Evolutionary conservation across 1,140 invertebrate species (phyloP), one percentile per base, ranked within the genome.

Genomic region (Polypedilum vanderplanki): DNA sequence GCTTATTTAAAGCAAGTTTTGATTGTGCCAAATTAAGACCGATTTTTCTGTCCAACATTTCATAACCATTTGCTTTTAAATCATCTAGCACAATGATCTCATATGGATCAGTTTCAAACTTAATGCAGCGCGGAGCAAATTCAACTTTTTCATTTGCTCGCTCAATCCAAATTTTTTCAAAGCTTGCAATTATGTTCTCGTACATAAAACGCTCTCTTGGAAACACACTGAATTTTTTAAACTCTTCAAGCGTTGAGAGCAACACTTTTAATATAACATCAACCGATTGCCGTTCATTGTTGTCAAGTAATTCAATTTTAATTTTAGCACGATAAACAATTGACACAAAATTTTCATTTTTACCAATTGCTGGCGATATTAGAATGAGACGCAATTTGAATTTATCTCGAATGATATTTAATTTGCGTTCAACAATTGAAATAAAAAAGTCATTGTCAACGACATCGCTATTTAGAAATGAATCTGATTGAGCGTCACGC

Each of bases 1-100:
- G 76, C 77, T 85, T 84, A 1, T 81, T 80, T 18, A 88, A 76
- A 3, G 85, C 85, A 15, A 85, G 73, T 74, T 81, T 76, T 33
- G 79, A 79, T 75, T 87, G 86, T 9, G 81, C 74, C 40, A 84
- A 74, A 77, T 87, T 85, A 65, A 87, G 79, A n/a, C 85, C 85
- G 65, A 78, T 74, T 41, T 83, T 79, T 74, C 85, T 80, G 76
- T 83, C 78, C 0, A 82, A 82, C 84, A 87, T 86, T 24, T 83
- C 79, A 79, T 82, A 87, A 9, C 85, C 85, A 7, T 80, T 76
- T 40, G 80, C 78, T 22, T 80, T 76, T 3, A 87, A 78, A 79
- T 87, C 86, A 67, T 86, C 84, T 1, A 87, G 77, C 3, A 85
- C 79, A 12, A 86, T 76, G 12, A 85, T 77, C 17, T 78, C 40